A percentile compares a stretch with the other conserved stretches of the same genome.
These are phyloP conservation scores for Oncorhynchus masou DNA, from an alignment of 2,113 vertebrate genomes.

Conservation along the genomic window DNA sequence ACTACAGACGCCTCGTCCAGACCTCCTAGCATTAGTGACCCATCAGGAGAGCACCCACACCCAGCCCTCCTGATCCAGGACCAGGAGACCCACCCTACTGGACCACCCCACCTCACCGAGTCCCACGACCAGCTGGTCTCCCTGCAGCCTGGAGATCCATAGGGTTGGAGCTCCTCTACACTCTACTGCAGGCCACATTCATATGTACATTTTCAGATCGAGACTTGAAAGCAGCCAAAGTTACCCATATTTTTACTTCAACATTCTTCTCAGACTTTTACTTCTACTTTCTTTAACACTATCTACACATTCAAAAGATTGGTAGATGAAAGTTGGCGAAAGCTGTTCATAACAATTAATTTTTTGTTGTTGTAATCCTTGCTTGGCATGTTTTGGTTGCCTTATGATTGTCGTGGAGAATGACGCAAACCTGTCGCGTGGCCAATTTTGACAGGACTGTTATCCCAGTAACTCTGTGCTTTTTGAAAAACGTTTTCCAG, in stretches of 20 bases:
- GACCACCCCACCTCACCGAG: slow-evolving; percentile 5
- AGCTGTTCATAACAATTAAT: slow-evolving; percentile 20
- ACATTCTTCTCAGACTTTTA: slow-evolving; percentile 9
- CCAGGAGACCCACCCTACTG: slow-evolving; percentile 1
- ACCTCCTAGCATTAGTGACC: slow-evolving; percentile 85
- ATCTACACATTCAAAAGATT: slow-evolving; percentile 22
- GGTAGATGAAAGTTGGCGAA: background rate
- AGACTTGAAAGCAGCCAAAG: slow-evolving; percentile 59
- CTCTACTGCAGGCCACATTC: background rate
- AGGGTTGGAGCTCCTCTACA: background rate
- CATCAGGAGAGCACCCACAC: slow-evolving; percentile 48
- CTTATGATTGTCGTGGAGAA: slow-evolving; percentile 41
- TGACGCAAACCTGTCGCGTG: slow-evolving; percentile 28
- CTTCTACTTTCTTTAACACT: slow-evolving; percentile 28
- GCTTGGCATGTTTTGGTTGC: slow-evolving; percentile 47
- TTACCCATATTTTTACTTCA: slow-evolving; percentile 35
- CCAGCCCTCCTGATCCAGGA: slow-evolving; percentile 52
- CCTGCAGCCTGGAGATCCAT: slow-evolving; percentile 11
- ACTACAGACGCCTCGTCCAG: slow-evolving; percentile 95
- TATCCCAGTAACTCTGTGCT: slow-evolving; percentile 43
- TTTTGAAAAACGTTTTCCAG: slow-evolving; percentile 33
- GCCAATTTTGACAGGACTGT: slow-evolving; percentile 60
- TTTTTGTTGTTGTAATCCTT: slow-evolving; percentile 32
- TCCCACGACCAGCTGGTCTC: background rate
- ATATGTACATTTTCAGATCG: slow-evolving; percentile 20